phyloP scores from a whole-genome alignment of 1,140 invertebrate species.

The Tetramorium parvispinum region DNA sequence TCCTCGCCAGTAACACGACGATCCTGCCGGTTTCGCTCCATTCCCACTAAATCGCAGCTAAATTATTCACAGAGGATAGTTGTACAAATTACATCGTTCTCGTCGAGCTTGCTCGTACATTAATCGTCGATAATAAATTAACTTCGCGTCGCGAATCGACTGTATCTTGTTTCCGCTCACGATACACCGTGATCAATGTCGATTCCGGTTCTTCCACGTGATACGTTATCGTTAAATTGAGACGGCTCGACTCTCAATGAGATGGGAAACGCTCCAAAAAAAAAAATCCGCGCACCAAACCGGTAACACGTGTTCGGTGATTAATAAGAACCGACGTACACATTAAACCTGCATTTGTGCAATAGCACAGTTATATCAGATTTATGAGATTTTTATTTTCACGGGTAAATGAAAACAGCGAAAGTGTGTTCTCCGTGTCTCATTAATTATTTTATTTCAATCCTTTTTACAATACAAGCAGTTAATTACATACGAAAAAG shows the following conservation, averaged over 20 bases:
- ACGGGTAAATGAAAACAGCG: not conserved
- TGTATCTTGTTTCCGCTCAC: slow-evolving; percentile 26
- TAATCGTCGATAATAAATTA: slow-evolving; percentile 52
- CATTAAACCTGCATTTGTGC: not conserved
- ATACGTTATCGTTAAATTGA: slow-evolving; percentile 40
- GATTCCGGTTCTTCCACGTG: slow-evolving; percentile 22
- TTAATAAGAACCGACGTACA: slow-evolving; percentile 2
- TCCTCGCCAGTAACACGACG: not conserved
- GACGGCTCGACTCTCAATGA: not conserved
- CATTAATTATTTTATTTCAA: slow-evolving; percentile 20
- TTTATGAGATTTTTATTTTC: not conserved
- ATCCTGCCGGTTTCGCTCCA: not conserved
- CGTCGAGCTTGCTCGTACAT: not conserved
- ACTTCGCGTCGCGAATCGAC: slow-evolving; percentile 15
- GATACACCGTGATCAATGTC: slow-evolving; percentile 10
- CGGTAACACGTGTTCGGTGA: slow-evolving; percentile 25
- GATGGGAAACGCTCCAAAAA: slow-evolving; percentile 14
- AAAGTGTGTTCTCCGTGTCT: not conserved
- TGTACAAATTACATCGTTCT: slow-evolving; percentile 5
- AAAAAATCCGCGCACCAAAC: not conserved
- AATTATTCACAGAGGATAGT: slow-evolving; percentile 1
- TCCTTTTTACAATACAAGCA: not conserved
- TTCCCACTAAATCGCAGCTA: not conserved
- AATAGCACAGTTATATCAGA: not conserved
- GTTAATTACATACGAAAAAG: not conserved